Evolutionary conservation across 2,113 vertebrate genomes (phyloP).

Genomic region (Sander lucioperca): DNA sequence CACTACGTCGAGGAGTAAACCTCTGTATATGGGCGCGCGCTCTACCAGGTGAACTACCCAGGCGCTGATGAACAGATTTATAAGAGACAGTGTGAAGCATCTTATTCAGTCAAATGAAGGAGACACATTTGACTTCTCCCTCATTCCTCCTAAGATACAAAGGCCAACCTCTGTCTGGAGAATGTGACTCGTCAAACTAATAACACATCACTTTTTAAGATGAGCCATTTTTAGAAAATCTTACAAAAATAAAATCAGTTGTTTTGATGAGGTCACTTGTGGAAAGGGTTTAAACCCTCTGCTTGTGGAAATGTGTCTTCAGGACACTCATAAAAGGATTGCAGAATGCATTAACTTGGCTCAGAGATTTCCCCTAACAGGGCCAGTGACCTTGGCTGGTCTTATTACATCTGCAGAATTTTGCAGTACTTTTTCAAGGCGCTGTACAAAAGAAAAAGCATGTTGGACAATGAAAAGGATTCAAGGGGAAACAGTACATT

Average conservation of each 20-base stretch:
- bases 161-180: not conserved
- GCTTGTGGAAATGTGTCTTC: constrained; percentile 12
- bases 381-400: constrained; percentile 51
- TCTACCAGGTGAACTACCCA: too few species aligned
- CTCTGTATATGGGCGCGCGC: too few species aligned
- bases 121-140: not conserved
- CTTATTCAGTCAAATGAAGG: constrained; percentile 12
- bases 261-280: constrained; percentile 29
- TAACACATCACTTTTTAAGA: constrained; percentile 16
- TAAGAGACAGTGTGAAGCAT: not conserved
- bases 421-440: not conserved
- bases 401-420: constrained; percentile 16
- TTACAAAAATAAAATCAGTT: constrained; percentile 7
- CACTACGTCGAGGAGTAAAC: too few species aligned
- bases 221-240: constrained; percentile 29
- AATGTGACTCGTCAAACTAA: constrained; percentile 21
- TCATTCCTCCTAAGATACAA: not conserved
- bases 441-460: constrained; percentile 4
- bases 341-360: constrained; percentile 39
- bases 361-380: constrained; percentile 46
- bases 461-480: constrained; percentile 21
- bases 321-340: constrained; percentile 45
- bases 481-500: not conserved
- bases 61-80: not conserved
- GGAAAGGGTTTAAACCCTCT: constrained; percentile 24